These are phyloP conservation scores for Acrossocheilus fasciatus DNA, from an alignment of 2,797 vertebrate species.

Conservation along the genomic window DNA sequence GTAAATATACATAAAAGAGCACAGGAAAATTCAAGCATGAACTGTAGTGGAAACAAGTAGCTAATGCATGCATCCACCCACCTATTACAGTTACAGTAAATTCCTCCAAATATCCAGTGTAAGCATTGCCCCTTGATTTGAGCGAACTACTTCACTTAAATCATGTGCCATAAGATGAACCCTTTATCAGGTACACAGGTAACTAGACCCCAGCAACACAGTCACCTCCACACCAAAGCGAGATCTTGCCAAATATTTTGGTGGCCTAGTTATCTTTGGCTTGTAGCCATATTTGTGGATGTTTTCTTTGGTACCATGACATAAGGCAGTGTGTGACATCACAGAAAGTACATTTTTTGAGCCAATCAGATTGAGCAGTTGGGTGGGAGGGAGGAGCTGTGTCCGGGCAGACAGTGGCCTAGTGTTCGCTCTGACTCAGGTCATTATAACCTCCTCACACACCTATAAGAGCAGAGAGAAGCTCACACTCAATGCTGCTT, in stretches of 20 bases:
- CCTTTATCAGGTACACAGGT: background rate
- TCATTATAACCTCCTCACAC: slow-evolving; percentile 49
- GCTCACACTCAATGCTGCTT: slow-evolving; percentile 48
- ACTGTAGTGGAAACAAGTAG: background rate
- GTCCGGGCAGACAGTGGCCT: slow-evolving; percentile 46
- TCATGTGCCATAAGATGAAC: background rate
- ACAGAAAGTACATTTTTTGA: slow-evolving; percentile 24
- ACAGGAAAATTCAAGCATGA: background rate
- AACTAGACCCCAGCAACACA: background rate
- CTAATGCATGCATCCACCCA: slow-evolving; percentile 3
- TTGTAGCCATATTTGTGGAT: slow-evolving; percentile 5
- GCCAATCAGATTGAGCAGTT: slow-evolving; percentile 35
- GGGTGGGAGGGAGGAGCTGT: slow-evolving; percentile 12
- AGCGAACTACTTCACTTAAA: background rate
- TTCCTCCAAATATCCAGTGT: background rate
- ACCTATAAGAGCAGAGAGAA: slow-evolving; percentile 46
- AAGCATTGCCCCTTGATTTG: background rate
- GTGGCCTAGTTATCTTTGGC: background rate
- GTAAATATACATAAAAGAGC: background rate
- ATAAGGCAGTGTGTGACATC: slow-evolving; percentile 14
- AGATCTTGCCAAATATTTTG: background rate
- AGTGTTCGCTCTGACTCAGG: slow-evolving; percentile 53
- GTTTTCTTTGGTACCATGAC: slow-evolving; percentile 4
- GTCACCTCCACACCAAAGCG: background rate
- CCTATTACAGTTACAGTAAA: slow-evolving; percentile 8